Evolutionary conservation across 2,797 vertebrate genomes (phyloP).

Genomic region (Syngnathus rostellatus): DNA sequence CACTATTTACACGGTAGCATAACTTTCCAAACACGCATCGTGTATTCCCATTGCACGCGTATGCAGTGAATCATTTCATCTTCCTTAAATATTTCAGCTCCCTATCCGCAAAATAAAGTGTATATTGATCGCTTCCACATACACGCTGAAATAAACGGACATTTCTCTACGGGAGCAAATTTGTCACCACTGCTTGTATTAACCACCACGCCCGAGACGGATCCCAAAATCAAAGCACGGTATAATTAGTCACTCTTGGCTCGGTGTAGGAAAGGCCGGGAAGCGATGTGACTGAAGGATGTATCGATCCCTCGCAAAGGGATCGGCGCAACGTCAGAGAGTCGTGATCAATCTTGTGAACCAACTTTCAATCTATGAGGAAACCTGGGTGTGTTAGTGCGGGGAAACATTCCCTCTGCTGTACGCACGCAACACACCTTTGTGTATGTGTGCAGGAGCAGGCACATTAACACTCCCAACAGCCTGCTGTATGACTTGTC

Average conservation of each 20-base stretch:
- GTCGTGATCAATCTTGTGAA: constrained; percentile 66
- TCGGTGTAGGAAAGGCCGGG: constrained; percentile 56
- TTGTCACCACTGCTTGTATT: constrained; percentile 45
- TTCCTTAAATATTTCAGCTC: constrained; percentile 37
- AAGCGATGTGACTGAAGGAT: constrained; percentile 70
- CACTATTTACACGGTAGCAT: not conserved
- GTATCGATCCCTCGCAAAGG: constrained; percentile 63
- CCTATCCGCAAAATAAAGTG: constrained; percentile 42
- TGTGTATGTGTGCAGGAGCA: constrained; percentile 23
- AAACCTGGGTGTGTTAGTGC: constrained; percentile 46
- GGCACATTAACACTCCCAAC: constrained; percentile 51
- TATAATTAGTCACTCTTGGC: constrained; percentile 71
- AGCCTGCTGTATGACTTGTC: constrained; percentile 59
- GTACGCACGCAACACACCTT: constrained; percentile 28
- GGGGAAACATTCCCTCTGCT: constrained; percentile 36
- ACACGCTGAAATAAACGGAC: constrained; percentile 54
- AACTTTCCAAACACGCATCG: not conserved
- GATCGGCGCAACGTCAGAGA: constrained; percentile 56
- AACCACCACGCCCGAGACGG: constrained; percentile 54
- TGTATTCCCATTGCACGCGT: not conserved
- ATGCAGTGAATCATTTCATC: constrained; percentile 22
- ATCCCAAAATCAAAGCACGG: constrained; percentile 56
- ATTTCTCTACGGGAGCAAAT: constrained; percentile 53
- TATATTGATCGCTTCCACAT: constrained; percentile 47
- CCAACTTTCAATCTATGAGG: constrained; percentile 61